Evolutionary conservation across 1,140 invertebrate species (phyloP).

Genomic region (Hetaerina americana): DNA sequence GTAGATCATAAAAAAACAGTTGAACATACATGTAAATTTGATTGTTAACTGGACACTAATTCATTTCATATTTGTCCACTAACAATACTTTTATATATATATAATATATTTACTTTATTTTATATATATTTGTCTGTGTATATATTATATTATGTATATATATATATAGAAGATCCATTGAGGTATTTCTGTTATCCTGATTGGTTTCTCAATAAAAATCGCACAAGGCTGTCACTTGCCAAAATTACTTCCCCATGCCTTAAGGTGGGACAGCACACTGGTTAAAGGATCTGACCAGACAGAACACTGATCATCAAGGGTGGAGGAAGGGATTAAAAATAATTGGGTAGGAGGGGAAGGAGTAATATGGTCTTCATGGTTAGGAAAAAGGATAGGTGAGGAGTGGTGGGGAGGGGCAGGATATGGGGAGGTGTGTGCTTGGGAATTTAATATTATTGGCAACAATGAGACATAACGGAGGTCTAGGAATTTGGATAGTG

Average conservation of each 20-base stretch:
- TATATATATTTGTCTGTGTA: background rate
- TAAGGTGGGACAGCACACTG: too few species aligned
- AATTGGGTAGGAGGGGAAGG: too few species aligned
- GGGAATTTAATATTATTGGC: background rate
- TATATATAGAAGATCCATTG: background rate
- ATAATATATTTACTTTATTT: too few species aligned
- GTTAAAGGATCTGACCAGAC: too few species aligned
- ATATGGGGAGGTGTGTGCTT: background rate
- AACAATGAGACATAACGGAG: background rate
- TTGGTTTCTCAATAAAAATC: background rate
- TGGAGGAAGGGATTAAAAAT: background rate
- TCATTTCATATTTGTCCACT: background rate
- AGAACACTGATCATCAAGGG: background rate
- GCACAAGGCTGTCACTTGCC: background rate
- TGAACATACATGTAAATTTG: background rate
- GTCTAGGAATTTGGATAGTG: background rate
- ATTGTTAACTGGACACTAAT: background rate
- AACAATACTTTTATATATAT: too few species aligned
- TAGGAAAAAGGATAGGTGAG: background rate
- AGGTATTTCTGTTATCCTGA: background rate
- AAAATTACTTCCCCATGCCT: background rate
- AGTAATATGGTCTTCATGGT: background rate
- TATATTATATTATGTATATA: background rate
- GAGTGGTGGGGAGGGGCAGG: background rate
- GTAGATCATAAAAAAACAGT: background rate